Evolutionary conservation across 2,888 invertebrate genomes (phyloP).

Genomic region (Machimus rusticus): DNA sequence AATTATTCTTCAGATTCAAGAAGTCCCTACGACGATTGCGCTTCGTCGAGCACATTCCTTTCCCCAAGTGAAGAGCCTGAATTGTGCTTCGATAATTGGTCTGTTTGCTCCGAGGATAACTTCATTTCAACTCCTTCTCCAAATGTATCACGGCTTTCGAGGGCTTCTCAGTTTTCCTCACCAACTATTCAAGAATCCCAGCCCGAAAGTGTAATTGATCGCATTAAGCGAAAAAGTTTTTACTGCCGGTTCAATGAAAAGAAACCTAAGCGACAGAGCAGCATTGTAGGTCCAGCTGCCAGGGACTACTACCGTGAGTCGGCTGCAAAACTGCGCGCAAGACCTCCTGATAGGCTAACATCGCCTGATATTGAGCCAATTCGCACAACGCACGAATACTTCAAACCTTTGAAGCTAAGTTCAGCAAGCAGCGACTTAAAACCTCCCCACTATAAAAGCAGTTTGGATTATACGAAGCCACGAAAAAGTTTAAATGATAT

Average conservation of each 20-base stretch:
- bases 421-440: constrained; percentile 60
- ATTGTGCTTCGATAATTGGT: constrained; percentile 72
- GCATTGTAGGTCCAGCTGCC: constrained; percentile 71
- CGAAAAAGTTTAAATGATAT: constrained; percentile 59
- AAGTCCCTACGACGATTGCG: constrained; percentile 62
- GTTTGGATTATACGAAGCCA: constrained; percentile 54
- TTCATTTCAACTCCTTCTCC: constrained; percentile 58
- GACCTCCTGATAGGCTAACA: constrained; percentile 52
- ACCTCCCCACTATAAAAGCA: constrained; percentile 57
- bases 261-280: constrained; percentile 74
- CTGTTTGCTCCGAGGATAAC: constrained; percentile 69
- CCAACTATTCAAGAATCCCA: constrained; percentile 64
- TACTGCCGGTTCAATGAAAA: constrained; percentile 89
- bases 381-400: constrained; percentile 55
- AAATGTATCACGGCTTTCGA: constrained; percentile 59
- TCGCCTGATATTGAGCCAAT: constrained; percentile 57
- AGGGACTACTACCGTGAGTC: constrained; percentile 65
- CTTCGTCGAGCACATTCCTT: constrained; percentile 63
- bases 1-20: constrained; percentile 62
- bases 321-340: constrained; percentile 41
- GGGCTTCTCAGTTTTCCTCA: constrained; percentile 64
- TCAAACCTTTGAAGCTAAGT: constrained; percentile 58
- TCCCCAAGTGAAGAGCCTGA: constrained; percentile 70
- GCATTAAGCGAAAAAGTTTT: constrained; percentile 88
- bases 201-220: constrained; percentile 80